These are phyloP conservation scores for Pelusios castaneus DNA, from an alignment of 2,113 vertebrate species.

Conservation along the genomic window DNA sequence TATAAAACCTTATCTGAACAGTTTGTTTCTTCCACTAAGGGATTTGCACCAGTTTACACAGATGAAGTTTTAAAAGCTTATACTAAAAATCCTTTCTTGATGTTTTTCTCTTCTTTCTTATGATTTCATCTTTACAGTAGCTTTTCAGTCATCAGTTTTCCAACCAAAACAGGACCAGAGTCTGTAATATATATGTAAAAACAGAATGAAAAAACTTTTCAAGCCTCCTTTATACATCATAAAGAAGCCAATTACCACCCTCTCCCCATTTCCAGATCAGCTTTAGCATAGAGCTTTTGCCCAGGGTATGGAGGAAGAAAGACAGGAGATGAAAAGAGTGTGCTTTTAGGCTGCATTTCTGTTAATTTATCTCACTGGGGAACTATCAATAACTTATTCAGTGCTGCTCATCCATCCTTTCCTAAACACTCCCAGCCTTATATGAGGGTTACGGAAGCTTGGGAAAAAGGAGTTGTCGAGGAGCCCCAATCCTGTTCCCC, in stretches of 20 bases:
- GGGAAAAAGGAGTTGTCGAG: not conserved
- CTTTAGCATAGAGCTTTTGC: not conserved
- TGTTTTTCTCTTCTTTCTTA: not conserved
- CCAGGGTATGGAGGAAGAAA: not conserved
- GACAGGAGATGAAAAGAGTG: not conserved
- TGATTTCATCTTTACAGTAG: not conserved
- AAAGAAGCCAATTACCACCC: not conserved
- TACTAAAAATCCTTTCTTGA: not conserved
- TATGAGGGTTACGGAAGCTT: not conserved
- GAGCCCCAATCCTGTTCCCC: not conserved
- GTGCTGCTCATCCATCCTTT: not conserved
- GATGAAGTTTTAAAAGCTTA: no score
- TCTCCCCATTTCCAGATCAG: rapidly evolving
- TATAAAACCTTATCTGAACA: not conserved
- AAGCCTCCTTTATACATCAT: not conserved
- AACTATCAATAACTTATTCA: not conserved
- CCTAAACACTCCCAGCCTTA: not conserved
- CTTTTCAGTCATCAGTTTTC: not conserved
- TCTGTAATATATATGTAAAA: not conserved
- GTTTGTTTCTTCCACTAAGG: not conserved
- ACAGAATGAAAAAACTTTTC: not conserved
- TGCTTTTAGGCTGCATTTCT: not conserved
- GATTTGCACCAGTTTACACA: not conserved
- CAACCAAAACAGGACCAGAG: not conserved
- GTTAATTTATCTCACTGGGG: not conserved